Base-by-base conservation (phyloP, 2,888 invertebrate species). In the Macaria liturata region DNA sequence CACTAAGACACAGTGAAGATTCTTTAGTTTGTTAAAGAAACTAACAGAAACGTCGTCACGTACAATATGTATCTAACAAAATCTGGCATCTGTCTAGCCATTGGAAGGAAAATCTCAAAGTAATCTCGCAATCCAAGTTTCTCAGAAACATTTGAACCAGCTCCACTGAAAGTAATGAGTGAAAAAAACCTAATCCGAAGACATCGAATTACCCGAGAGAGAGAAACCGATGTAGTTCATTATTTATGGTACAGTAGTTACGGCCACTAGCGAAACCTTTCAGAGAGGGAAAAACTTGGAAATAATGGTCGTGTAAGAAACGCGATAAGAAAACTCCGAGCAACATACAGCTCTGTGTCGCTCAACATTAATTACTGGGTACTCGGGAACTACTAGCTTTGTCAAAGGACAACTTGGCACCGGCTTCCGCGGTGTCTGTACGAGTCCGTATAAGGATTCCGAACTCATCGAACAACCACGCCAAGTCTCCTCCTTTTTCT, bases 321-420 rank as follows among this genome's bases (percentile, higher is more conserved):
- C 62, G 63, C 74, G 76, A 79, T 76, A 81, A 80, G 78, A 76
- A 80, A 83, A 79, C 74, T 81, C 59, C 39, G 71, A 71, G 70
- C 68, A 70, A 71, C 77, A 74, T 76, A 67, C 73, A 69, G 68
- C 67, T 68, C 68, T 68, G 71, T 57, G 77, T 79, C 76, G 75
- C 68, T 76, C 78, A 77, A 84, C 86, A 84, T 87, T 85, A 86
- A 87, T 88, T 86, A 86, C 80, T 71, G 74, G 66, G 68, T 64
- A 62, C 65, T 73, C 75, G 78, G 80, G 80, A 80, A 78, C 78
- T 76, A 77, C 75, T 78, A 72, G 71, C 72, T 74, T 76, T 76
- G 80, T 79, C 81, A 81, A 77, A 78, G 81, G 78, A 76, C 72
- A 80, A 84, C 78, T 84, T 83, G 75, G 64, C 73, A 67, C 59